Percentiles rank a stretch among this genome's conserved stretches.
Conservation (phyloP, 2,797 vertebrate species). For the Rousettus madagascariensis region DNA sequence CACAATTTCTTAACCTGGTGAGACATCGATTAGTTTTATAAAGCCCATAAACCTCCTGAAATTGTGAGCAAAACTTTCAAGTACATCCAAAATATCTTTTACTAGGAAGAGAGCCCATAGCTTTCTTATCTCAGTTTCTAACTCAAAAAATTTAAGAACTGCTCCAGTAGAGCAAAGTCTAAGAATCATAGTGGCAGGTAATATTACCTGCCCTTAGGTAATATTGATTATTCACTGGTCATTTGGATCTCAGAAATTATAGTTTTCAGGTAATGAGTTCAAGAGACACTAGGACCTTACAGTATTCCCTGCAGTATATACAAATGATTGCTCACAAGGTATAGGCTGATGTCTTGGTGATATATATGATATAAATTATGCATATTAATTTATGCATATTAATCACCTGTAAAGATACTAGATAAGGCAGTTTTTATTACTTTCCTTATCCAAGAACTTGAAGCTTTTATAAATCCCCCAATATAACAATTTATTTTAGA, state of each 20-base stretch:
- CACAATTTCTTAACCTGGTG: background rate
- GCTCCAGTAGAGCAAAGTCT: background rate
- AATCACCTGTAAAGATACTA: background rate
- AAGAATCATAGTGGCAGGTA: background rate
- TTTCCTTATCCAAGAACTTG: background rate
- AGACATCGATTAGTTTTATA: background rate
- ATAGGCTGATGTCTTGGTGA: background rate
- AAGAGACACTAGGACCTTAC: background rate
- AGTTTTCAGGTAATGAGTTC: background rate
- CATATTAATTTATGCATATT: background rate
- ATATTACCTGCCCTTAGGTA: background rate
- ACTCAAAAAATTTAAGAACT: background rate
- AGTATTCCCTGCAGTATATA: background rate
- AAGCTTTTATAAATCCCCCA: background rate
- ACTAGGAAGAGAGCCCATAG: background rate
- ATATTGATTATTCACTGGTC: background rate
- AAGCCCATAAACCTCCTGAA: background rate
- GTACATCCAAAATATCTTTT: background rate
- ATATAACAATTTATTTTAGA: background rate
- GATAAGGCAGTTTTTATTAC: background rate
- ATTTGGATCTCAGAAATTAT: background rate
- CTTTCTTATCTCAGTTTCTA: background rate
- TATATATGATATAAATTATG: background rate
- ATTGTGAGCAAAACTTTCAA: background rate
- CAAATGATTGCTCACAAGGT: background rate